These are phyloP conservation scores for Mercenaria mercenaria DNA, from an alignment of 1,140 invertebrate species.

Conservation along the genomic window DNA sequence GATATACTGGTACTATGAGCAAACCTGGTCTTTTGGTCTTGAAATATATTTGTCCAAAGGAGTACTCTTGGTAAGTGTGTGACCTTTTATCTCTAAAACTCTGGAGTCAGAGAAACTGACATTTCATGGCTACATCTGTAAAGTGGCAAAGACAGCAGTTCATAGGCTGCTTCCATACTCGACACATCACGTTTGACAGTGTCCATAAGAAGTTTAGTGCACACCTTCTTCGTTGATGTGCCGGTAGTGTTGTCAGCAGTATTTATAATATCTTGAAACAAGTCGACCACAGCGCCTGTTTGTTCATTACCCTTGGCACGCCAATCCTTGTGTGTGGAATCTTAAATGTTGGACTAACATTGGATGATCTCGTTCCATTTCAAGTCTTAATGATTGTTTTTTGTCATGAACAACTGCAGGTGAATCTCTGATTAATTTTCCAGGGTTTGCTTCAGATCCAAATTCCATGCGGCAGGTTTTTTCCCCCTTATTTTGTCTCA, in stretches of 20 bases:
- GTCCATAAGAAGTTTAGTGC: slow-evolving; percentile 66
- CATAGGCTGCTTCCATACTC: slow-evolving; percentile 66
- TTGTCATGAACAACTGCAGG: slow-evolving; percentile 34
- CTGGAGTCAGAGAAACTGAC: slow-evolving; percentile 55
- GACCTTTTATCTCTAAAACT: slow-evolving; percentile 46
- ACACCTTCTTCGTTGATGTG: slow-evolving; percentile 40
- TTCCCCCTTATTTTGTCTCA: neutral
- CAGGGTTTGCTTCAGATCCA: slow-evolving; percentile 8
- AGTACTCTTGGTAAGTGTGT: slow-evolving; percentile 39
- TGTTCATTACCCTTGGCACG: slow-evolving; percentile 65
- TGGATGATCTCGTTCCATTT: slow-evolving; percentile 67
- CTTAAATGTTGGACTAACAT: slow-evolving; percentile 57
- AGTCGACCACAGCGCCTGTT: slow-evolving; percentile 1
- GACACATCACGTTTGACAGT: slow-evolving; percentile 69
- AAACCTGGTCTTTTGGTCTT: neutral
- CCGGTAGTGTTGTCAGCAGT: neutral
- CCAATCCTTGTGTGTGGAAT: slow-evolving; percentile 67
- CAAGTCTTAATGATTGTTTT: slow-evolving; percentile 61
- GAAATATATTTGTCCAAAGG: slow-evolving; percentile 62
- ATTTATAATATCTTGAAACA: slow-evolving; percentile 61
- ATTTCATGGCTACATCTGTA: slow-evolving; percentile 60
- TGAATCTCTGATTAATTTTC: slow-evolving; percentile 6
- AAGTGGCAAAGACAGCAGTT: slow-evolving; percentile 57
- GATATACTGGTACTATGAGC: slow-evolving; percentile 41
- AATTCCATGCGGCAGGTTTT: slow-evolving; percentile 61